Evolutionary conservation across 1,140 invertebrate species (phyloP), one percentile per base, ranked within the genome.

Genomic region (Colletes latitarsis): DNA sequence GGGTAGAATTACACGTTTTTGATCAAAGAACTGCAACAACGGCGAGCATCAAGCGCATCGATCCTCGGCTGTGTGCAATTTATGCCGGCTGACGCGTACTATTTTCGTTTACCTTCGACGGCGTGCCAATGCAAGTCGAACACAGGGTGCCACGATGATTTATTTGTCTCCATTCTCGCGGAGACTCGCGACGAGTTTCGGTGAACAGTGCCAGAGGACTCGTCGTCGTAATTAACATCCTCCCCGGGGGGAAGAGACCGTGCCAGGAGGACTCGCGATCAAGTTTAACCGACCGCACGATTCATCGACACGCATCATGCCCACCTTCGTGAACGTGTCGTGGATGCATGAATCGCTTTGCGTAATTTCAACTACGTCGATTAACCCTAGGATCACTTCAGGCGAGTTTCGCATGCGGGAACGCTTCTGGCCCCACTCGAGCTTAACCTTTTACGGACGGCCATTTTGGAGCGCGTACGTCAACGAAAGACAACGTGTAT

Each of bases 141-240:
- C 63, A 55, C 79, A 81, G 68, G 82, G 82, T 77, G 82, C 77
- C 68, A 84, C 83, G 62, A 21, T 85, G 78, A 85, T 85, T 85
- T 84, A 85, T 77, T 30, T 15, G 78, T 72, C 82, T 81, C 21
- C 69, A 30, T 73, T 82, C 68, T 21, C 63, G 19, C 30, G 62
- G 58, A 21, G 72, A 49, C 19, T 41, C n/a, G 39, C 49, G 39
- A 10, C 17, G 41, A 57, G 21, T 8, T 21, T 6, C 17, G 39
- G 4, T 21, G 4, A 2, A 1, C 8, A 52, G 62, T 84, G 84
- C 84, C 78, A 85, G 71, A 68, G 77, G 19, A 43, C 15, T 72
- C 60, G 77, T 83, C 78, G 64, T 64, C 63, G 30, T 12, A 75
- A n/a, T 19, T 9, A 58, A 64, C 49, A 39, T 49, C 41, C 39